Evolutionary conservation across 2,888 invertebrate genomes (phyloP).

Genomic region (Lasioglossum vierecki): DNA sequence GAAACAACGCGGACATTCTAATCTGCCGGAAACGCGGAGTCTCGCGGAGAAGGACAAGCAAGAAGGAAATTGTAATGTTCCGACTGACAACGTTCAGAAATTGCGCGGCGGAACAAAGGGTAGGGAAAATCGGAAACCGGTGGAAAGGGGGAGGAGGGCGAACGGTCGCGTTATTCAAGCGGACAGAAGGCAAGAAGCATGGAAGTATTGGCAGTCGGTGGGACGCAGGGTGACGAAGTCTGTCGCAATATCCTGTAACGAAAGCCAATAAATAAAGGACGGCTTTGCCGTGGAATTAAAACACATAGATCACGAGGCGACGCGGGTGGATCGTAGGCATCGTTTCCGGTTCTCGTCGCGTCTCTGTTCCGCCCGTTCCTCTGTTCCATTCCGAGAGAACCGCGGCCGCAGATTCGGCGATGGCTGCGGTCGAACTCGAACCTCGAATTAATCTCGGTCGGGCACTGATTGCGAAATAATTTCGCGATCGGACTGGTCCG

Average conservation of each 20-base stretch:
- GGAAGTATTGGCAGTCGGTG: background rate
- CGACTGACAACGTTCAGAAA: background rate
- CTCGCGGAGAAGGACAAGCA: background rate
- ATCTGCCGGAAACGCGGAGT: background rate
- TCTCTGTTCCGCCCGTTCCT: conserved; percentile 14
- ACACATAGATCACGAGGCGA: conserved; percentile 77
- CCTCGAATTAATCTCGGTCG: conserved; percentile 63
- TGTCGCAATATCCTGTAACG: conserved; percentile 80
- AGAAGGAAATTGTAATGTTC: background rate
- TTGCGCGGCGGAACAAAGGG: background rate
- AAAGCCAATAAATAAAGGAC: conserved; percentile 81
- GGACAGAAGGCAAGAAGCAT: background rate
- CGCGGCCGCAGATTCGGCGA: background rate
- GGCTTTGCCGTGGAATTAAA: conserved; percentile 78
- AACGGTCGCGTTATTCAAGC: background rate
- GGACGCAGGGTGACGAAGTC: conserved; percentile 72
- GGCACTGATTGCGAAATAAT: conserved; percentile 68
- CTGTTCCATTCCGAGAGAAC: conserved; percentile 32
- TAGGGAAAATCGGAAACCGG: background rate
- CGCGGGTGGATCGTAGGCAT: conserved; percentile 61
- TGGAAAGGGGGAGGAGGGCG: background rate
- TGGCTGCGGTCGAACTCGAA: conserved; percentile 33
- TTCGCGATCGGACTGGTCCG: conserved; percentile 48
- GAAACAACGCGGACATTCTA: background rate
- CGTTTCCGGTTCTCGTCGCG: conserved; percentile 66